Conservation (phyloP, 23 tunicate species). For the Halocynthia roretzi region DNA sequence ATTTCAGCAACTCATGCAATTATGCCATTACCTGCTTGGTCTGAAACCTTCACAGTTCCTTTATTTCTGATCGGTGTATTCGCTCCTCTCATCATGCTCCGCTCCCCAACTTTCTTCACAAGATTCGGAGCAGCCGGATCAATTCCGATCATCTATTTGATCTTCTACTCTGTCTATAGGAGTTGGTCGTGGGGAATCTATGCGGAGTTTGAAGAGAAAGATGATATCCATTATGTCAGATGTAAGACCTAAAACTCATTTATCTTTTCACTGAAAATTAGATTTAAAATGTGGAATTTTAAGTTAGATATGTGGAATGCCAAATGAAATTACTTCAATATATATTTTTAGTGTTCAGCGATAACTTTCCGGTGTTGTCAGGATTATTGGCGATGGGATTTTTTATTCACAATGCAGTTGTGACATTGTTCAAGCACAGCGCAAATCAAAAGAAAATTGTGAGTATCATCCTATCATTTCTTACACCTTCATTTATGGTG, state of each 20-base stretch:
- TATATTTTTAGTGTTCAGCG: constrained; percentile 29
- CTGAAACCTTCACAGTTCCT: constrained; percentile 44
- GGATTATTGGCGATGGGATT: constrained; percentile 75
- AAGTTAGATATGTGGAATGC: too few species aligned
- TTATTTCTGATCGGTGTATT: constrained; percentile 53
- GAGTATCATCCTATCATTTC: constrained; percentile 43
- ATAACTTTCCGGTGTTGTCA: constrained; percentile 64
- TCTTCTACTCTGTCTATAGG: not conserved
- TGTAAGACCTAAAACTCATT: constrained; percentile 43
- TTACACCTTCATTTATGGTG: constrained; percentile 13
- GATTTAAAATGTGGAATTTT: not conserved
- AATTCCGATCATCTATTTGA: constrained; percentile 3
- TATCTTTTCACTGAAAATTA: not conserved
- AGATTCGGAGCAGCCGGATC: constrained; percentile 56
- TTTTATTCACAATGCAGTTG: constrained; percentile 70
- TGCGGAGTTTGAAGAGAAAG: not conserved
- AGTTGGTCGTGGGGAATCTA: not conserved
- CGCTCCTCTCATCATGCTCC: constrained; percentile 58
- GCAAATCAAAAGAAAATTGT: constrained; percentile 69
- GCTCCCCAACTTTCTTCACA: constrained; percentile 72
- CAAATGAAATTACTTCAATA: not conserved
- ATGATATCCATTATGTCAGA: constrained; percentile 23
- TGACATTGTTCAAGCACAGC: constrained; percentile 75
- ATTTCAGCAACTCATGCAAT: not conserved
- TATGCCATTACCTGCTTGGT: constrained; percentile 29